Evolutionary conservation across 2,113 vertebrate species (phyloP), one percentile per base, ranked within the genome.

Genomic region (Rutilus rutilus): DNA sequence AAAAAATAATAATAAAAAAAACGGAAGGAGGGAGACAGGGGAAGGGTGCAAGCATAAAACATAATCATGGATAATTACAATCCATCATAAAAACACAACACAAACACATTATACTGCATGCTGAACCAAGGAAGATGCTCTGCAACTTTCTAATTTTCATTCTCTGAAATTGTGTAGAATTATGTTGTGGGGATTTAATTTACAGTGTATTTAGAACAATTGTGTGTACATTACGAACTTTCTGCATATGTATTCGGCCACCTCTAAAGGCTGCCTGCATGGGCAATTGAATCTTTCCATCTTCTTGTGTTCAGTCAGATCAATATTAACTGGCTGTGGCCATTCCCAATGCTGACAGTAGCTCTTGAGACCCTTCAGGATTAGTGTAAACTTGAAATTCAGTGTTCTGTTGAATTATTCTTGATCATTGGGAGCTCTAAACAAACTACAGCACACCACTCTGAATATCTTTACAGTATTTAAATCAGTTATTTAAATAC

Each of bases 71-170:
- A 96, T 95, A 97, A 97, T 96, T 42, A 97, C 92, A 90, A 94
- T 93, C 84, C 83, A 86, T 86, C 87, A 90, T 90, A 92, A 90
- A 92, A 83, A 92, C 91, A 92, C 83, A 89, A 85, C 83, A 93
- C 64, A 94, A 95, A 92, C 90, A 94, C 93, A 94, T 84, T 87
- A 95, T 97, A 96, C 97, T 98, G 96, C 98, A 99, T 99, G 95
- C 94, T 96, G 96, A 95, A 96, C 95, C 95, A 82, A 90, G 95
- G 94, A 88, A 93, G 89, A 79, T 65, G 85, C 67, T n/a, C 64
- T 80, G 36, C 33, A 69, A 69, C 65, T 9, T 71, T 76, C 42
- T 85, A 1, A 84, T 45, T 39, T 74, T 78, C 3, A 47, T 39
- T 5, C 21, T 64, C 15, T 65, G 77, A 27, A 81, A 78, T 65